phyloP scores from a whole-genome alignment of 2,888 invertebrate species.

The Schrankia costaestrigalis region DNA sequence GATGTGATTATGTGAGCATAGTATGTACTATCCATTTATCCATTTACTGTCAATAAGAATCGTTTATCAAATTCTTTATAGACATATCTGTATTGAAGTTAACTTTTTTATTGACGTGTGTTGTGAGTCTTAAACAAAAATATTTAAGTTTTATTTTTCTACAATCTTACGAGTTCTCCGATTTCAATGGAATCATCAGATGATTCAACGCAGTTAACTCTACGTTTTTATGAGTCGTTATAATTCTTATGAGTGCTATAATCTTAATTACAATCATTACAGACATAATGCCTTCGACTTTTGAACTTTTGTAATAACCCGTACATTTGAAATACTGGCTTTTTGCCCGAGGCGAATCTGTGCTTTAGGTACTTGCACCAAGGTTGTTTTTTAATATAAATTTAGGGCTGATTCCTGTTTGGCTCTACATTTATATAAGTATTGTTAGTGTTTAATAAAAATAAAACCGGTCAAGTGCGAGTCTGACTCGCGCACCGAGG shows the following conservation, averaged over 20 bases:
- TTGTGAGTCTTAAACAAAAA: slow-evolving; percentile 14
- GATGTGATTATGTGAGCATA: slow-evolving; percentile 9
- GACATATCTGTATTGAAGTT: slow-evolving; percentile 4
- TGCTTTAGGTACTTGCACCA: no score
- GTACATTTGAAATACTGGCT: slow-evolving; percentile 2
- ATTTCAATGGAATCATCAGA: slow-evolving; percentile 14
- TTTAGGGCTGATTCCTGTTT: no score
- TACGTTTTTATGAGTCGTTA: slow-evolving; percentile 17
- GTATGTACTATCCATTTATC: slow-evolving; percentile 15
- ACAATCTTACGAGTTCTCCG: slow-evolving; percentile 12
- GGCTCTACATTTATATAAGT: no score
- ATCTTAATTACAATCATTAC: slow-evolving; percentile 17
- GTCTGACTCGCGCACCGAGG: no score
- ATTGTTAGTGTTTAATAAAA: no score
- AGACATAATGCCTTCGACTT: slow-evolving; percentile 13
- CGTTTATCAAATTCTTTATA: slow-evolving; percentile 14
- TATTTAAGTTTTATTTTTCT: not conserved
- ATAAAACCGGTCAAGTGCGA: no score
- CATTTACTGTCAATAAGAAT: slow-evolving; percentile 7
- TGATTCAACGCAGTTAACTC: slow-evolving; percentile 17
- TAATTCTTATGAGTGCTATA: slow-evolving; percentile 18
- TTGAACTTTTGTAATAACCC: slow-evolving; percentile 10
- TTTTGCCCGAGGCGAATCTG: not conserved
- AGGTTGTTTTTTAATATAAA: no score
- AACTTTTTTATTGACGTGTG: slow-evolving; percentile 4